Evolutionary conservation across 2,113 vertebrate genomes (phyloP).

Genomic region (Cyphomyrus discorhynchus): DNA sequence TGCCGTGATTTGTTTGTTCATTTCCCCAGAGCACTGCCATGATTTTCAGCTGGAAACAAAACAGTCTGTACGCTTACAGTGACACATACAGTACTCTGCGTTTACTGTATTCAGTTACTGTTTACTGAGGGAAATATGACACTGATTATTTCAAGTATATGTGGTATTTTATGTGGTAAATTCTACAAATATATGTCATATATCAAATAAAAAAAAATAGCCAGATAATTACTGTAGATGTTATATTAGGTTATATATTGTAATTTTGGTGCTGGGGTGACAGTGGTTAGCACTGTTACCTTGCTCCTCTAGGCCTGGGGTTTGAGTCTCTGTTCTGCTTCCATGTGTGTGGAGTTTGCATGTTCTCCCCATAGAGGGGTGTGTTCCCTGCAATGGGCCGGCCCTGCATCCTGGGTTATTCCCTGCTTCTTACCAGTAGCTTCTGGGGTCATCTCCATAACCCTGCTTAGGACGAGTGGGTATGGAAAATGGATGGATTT

Average conservation of each 20-base stretch:
- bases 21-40: neutral
- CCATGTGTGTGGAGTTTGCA: neutral
- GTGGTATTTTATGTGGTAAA: neutral
- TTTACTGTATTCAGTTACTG: neutral
- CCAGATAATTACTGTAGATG: neutral
- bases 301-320: neutral
- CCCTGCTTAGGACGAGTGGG: neutral
- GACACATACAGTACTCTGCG: neutral
- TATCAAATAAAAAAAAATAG: neutral
- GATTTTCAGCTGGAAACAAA: neutral
- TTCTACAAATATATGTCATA: neutral
- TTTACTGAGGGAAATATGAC: neutral
- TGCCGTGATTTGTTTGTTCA: neutral
- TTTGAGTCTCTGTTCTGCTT: neutral
- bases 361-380: neutral
- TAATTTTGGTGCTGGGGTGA: neutral
- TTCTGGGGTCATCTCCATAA: neutral
- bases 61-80: neutral
- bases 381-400: neutral
- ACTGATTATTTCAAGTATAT: neutral
- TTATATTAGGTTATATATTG: neutral
- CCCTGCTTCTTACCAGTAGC: neutral
- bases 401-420: neutral
- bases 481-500: neutral
- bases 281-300: neutral